Evolutionary conservation across 2,113 vertebrate genomes (phyloP), one percentile per base, ranked within the genome.

Genomic region (Myrmecobius fasciatus): DNA sequence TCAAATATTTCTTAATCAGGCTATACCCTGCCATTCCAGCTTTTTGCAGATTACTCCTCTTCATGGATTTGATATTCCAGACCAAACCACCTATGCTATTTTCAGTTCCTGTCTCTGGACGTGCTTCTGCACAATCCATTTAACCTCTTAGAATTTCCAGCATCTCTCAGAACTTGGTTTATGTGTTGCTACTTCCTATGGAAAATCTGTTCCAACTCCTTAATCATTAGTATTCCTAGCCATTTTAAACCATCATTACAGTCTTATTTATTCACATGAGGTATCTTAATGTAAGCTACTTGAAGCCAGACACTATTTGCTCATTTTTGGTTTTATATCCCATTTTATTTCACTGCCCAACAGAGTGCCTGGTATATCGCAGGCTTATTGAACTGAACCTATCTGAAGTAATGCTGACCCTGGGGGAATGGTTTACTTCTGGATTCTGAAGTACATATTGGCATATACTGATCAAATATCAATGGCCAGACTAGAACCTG

Each of bases 241-340:
- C 56, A 31, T 56, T 28, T 25, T 56, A 28, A 56, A 28, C 26
- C 26, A 56, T 56, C 54, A 56, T 56, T 56, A 56, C 9, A 56
- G 2, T 9, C 54, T 56, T 56, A 56, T 56, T 26, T 56, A 26
- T 28, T 56, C 54, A 28, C 26, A 56, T 28, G 8, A 31, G 56
- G 10, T 11, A 12, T 60, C 9, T 60, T 2, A 60, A 60, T 54
- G 53, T 26, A 54, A 54, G 53, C 8, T 28, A 26, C 53, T 28
- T 54, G 53, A 26, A 2, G 49, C n/a, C 22, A 97, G 53, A 95
- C 95, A 97, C 8, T 24, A 92, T 94, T 90, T 95, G 3, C 48
- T 94, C 56, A 26, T 25, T 36, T 83, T 60, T 90, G 95, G 20
- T 48, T 94, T 24, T 93, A 0, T 89, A 92, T 96, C 25, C 43